These are phyloP conservation scores for Calonectris borealis DNA, from an alignment of 2,113 vertebrate genomes.

Conservation along the genomic window DNA sequence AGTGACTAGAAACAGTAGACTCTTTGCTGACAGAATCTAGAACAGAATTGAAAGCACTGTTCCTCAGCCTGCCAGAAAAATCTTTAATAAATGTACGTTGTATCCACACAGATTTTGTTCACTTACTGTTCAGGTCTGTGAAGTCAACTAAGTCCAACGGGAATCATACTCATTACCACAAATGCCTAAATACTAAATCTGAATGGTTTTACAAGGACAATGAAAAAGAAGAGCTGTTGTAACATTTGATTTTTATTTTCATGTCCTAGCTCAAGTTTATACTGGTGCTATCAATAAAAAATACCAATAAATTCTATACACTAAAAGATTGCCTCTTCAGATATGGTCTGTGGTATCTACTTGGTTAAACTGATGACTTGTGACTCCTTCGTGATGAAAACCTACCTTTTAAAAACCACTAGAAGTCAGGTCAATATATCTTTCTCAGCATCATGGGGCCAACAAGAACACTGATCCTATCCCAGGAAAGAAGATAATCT, in stretches of 20 bases:
- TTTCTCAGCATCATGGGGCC: background rate
- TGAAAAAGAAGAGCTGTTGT: background rate
- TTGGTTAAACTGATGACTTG: background rate
- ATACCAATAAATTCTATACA: background rate
- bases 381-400: background rate
- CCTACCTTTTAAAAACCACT: background rate
- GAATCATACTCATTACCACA: background rate
- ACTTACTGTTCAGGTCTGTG: background rate
- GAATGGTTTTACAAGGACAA: background rate
- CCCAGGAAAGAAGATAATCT: background rate
- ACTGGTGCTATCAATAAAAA: background rate
- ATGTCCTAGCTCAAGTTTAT: background rate
- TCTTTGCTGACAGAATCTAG: background rate
- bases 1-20: background rate
- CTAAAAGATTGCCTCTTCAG: background rate
- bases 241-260: slow-evolving; percentile 14
- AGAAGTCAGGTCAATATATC: background rate
- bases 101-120: background rate
- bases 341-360: accelerated
- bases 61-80: background rate
- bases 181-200: background rate
- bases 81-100: background rate
- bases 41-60: background rate
- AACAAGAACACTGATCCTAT: background rate
- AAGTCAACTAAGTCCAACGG: background rate